These are phyloP conservation scores for Rhysida immarginata DNA, from an alignment of 1,140 invertebrate genomes.

Conservation along the genomic window DNA sequence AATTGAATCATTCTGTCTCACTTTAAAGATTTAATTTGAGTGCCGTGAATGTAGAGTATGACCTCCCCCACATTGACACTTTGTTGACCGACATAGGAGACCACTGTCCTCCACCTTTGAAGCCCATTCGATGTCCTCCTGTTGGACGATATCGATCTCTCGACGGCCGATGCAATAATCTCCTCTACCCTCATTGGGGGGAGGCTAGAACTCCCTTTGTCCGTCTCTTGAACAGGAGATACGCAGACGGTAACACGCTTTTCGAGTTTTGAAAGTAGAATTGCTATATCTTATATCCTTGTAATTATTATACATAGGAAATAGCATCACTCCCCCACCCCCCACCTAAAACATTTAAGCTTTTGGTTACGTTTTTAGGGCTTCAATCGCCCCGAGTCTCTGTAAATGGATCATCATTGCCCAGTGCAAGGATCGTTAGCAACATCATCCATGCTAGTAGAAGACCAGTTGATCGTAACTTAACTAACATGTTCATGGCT, in stretches of 20 bases:
- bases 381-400: constrained; percentile 60
- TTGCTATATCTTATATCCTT: not conserved
- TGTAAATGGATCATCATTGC: constrained; percentile 19
- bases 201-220: constrained; percentile 31
- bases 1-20: no score
- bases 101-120: not conserved
- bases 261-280: not conserved
- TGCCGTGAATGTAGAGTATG: not conserved
- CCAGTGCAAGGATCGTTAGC: constrained; percentile 24
- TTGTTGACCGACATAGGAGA: not conserved
- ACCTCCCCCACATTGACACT: not conserved
- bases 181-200: constrained; percentile 48
- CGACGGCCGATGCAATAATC: constrained; percentile 73
- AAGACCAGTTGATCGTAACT: constrained; percentile 20
- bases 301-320: no score
- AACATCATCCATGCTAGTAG: constrained; percentile 23
- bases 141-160: constrained; percentile 40
- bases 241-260: constrained; percentile 24
- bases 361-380: no score
- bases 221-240: constrained; percentile 44
- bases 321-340: no score
- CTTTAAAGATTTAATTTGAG: not conserved
- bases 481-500: constrained; percentile 67
- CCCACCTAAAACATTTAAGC: no score
- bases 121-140: not conserved